These are phyloP conservation scores for Liopterus haemorrhoidalis DNA, from an alignment of 2,888 invertebrate species.

Conservation along the genomic window DNA sequence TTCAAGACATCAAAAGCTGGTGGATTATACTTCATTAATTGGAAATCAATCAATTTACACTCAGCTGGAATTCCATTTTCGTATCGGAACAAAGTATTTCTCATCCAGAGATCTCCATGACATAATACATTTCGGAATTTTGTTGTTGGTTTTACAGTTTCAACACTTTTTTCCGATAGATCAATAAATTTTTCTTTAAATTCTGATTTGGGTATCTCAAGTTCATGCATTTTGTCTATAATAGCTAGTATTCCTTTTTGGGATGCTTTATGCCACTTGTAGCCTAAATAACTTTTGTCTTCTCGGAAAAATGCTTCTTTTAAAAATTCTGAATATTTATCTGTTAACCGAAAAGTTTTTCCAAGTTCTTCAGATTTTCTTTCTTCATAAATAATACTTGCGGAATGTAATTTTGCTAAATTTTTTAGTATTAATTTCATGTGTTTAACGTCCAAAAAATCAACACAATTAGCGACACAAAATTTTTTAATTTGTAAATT, in stretches of 20 bases:
- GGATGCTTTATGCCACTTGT: constrained; percentile 25
- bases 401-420: constrained; percentile 33
- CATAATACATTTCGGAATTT: constrained; percentile 25
- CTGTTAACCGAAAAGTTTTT: constrained; percentile 28
- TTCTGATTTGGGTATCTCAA: constrained; percentile 15
- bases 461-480: constrained; percentile 12
- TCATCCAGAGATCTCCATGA: constrained; percentile 22
- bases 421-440: constrained; percentile 26
- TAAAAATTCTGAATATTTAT: constrained; percentile 37
- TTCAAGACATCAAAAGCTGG: constrained; percentile 24
- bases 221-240: constrained; percentile 19
- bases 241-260: constrained; percentile 19
- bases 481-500: constrained; percentile 36
- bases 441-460: constrained; percentile 23
- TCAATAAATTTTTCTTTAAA: constrained; percentile 22
- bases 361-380: constrained; percentile 23
- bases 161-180: constrained; percentile 17
- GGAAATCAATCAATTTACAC: constrained; percentile 25
- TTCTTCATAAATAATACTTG: constrained; percentile 39
- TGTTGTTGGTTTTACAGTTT: constrained; percentile 8
- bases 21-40: constrained; percentile 20
- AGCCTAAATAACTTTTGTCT: constrained; percentile 34
- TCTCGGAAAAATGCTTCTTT: constrained; percentile 43
- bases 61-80: constrained; percentile 17
- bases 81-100: constrained; percentile 24